Conservation (phyloP, 1,140 invertebrate genomes). For the Drosophila punjabiensis region DNA sequence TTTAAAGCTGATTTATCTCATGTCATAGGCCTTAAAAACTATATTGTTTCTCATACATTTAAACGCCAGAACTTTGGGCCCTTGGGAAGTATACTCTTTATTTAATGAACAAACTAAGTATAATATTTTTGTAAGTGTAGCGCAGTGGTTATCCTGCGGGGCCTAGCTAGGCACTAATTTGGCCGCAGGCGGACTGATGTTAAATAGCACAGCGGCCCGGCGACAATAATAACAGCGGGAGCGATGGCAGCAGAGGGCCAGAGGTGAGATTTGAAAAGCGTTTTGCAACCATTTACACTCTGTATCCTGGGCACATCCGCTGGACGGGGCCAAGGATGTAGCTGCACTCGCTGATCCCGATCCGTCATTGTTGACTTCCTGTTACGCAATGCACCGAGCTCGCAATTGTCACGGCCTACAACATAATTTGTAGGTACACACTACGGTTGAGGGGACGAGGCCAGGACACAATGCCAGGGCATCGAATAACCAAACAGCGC, state of each 20-base stretch:
- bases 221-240: slow-evolving; percentile 51
- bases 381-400: slow-evolving; percentile 47
- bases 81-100: neutral
- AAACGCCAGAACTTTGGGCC: neutral
- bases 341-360: slow-evolving; percentile 23
- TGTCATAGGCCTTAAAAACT: too few relatives aligned
- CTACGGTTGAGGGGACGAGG: slow-evolving; percentile 14
- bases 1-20: too few relatives aligned
- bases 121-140: slow-evolving; percentile 1
- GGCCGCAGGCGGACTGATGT: slow-evolving; percentile 79
- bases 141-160: slow-evolving; percentile 9
- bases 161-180: slow-evolving; percentile 48
- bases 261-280: slow-evolving; percentile 70
- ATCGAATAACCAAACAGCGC: slow-evolving; percentile 71
- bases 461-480: slow-evolving; percentile 60
- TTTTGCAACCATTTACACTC: slow-evolving; percentile 80
- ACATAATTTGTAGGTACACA: slow-evolving; percentile 82
- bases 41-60: too few relatives aligned
- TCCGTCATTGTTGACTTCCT: slow-evolving; percentile 75
- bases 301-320: slow-evolving; percentile 78
- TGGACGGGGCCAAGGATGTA: slow-evolving; percentile 5
- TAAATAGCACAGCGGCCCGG: slow-evolving; percentile 68
- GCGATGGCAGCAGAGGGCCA: neutral
- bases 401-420: slow-evolving; percentile 44
- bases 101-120: neutral